Base-by-base conservation (phyloP, 2,797 vertebrate species). In the Dryobates pubescens region DNA sequence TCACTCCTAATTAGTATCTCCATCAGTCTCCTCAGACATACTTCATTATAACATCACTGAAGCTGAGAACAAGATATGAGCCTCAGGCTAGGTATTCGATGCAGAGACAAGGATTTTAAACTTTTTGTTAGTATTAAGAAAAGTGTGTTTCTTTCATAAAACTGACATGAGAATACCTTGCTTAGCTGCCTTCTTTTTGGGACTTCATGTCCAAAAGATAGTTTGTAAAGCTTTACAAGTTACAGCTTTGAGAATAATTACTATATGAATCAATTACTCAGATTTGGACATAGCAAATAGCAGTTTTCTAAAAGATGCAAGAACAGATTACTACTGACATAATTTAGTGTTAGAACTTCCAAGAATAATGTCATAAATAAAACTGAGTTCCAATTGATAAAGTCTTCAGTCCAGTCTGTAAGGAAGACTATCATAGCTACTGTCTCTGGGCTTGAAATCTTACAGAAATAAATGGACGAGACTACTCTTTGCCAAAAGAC, bases 31-130 rank as follows among this genome's bases (percentile, higher is more conserved):
- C 74, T 93, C 67, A 78, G 80, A 91, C 49, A 82, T 68, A 73
- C 61, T 89, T 87, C 92, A 72, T 91, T 93, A 89, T 86, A 94
- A 70, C 74, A 76, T 30, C 89, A 90, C 36, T 89, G 82, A 94
- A 78, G 73, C 70, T 87, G 36, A 72, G 77, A 92, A 94, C 53
- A 92, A 73, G 83, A 85, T 27, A 49, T 1, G 4, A 94, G 68
- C 85, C 62, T 36, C 49, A 41, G 67, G 82, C 53, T 30, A 75
- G 7, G 12, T 62, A 88, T 36, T 79, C 85, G 91, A 32, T 0
- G 2, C 22, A 73, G 57, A 86, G 32, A 82, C 29, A 86, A 68
- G 19, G 56, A 72, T 57, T 93, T 90, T 3, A 93, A 94, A 87
- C 11, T 36, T 82, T 27, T 38, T 68, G 13, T 23, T 57, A 51